Base-by-base conservation (phyloP, 2,113 vertebrate species). In the Oncorhynchus nerka region DNA sequence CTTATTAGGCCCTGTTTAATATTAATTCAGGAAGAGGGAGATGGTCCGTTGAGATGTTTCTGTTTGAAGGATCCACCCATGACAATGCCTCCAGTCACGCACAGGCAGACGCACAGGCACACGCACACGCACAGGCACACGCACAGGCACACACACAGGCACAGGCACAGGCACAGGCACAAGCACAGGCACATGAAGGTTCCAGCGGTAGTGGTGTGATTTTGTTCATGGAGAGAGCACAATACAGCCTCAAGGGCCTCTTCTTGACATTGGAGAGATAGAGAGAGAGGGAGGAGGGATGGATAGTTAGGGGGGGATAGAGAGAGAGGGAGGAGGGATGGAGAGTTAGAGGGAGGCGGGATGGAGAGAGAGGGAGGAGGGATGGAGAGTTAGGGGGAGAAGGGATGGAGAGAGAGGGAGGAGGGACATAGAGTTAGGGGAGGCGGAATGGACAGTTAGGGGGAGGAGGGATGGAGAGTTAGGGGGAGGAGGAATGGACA, bases 181-280 rank as follows among this genome's bases (percentile, higher is more conserved):
- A 28, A 3, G 28, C 28, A 32, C 30, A 32, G 15, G 28, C 28
- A 28, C 28, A 28, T 5, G 15, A 85, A 83, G 79, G 77, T 16
- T 55, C 77, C 69, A 77, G 34, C 1, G 34, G 34, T 28, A 28
- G 26, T 66, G 61, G 20, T 8, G 30, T 34, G 32, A 39, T 30
- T 68, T 45, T 39, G 6, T 77, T 48, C 73, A 62, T 73, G 65
- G 76, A 72, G 75, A 77, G 71, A 57, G 77, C 65, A 74, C 65
- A 81, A 81, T 71, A 76, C 71, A 79, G 68, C 79, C 80, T 89
- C 76, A 81, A 87, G 83, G 80, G 73, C 61, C 80, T 77, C 84
- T 85, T 88, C 75, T 79, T 84, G 75, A 86, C 81, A 71, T 71
- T 16, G 69, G 71, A 39, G 30, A 7, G 75, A 83, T 16, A 39